Evolutionary conservation across 2,113 vertebrate genomes (phyloP), one percentile per base, ranked within the genome.

Genomic region (Phaethon lepturus): DNA sequence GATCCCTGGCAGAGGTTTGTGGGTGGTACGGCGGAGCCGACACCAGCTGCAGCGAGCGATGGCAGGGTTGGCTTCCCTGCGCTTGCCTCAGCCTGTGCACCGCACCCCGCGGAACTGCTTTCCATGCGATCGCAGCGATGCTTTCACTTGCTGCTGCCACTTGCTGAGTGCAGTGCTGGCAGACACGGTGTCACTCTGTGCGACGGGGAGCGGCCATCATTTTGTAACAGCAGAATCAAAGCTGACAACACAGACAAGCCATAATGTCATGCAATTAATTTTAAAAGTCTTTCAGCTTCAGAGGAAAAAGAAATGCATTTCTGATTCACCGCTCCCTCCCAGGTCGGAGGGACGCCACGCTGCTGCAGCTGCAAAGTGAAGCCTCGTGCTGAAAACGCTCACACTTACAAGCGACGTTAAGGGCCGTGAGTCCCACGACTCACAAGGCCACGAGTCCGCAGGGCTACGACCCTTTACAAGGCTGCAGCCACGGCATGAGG

Each of bases 211-310:
- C 2, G n/a, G 38, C 92, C 94, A 24, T 93, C 92, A 86, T 53
- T 83, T 20, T 92, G 90, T 86, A 88, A 81, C 88, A 78, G 52
- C 88, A 90, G 67, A 96, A 97, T 91, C 90, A 74, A 72, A 94
- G 72, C 88, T 95, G 97, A 96, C 95, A 96, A 71, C 35, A 67
- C 76, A 75, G 88, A 88, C 73, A 16, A 93, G 76, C 86, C 83
- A 47, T 47, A 89, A 93, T 72, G 91, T 13, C 94, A n/a, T 20
- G 55, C 79, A 93, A 81, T 96, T 93, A 81, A 91, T 95, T 85
- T 73, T 26, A 53, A 86, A 83, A 94, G 90, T 53, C 85, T 91
- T 97, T 93, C 82, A 64, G 84, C 82, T 80, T 84, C 52, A 47
- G 60, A 78, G 52, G 67, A 25, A 78, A 76, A 81, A 78, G 38